A percentile compares a stretch with the other conserved stretches of the same genome.
Evolutionary conservation across 2,797 vertebrate species (phyloP).

Genomic region (Pteropus rufus): DNA sequence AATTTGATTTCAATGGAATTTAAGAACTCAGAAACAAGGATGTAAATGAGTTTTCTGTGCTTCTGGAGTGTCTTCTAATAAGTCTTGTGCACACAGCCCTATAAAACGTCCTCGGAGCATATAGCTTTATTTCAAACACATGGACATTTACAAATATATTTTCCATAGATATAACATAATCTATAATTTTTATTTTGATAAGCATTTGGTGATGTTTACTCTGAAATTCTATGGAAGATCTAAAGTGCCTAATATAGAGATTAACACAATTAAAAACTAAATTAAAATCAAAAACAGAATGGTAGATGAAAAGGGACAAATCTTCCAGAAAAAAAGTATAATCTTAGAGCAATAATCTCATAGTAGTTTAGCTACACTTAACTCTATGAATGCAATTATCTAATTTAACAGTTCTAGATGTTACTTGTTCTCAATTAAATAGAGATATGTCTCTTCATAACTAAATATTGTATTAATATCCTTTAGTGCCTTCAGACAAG

Average conservation of each 20-base stretch:
- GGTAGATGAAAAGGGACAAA: not conserved
- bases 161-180: not conserved
- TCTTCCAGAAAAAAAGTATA: not conserved
- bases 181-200: not conserved
- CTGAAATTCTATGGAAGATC: not conserved
- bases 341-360: not conserved
- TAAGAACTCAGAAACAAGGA: slow-evolving; percentile 51
- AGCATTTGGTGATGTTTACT: not conserved
- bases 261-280: not conserved
- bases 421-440: not conserved
- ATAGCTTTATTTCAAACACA: slow-evolving; percentile 17
- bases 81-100: slow-evolving; percentile 6
- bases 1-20: slow-evolving; percentile 76
- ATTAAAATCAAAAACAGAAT: not conserved
- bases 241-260: not conserved
- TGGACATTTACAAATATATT: not conserved
- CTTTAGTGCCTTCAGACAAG: not conserved
- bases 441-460: not conserved
- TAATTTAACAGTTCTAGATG: not conserved
- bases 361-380: not conserved
- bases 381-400: not conserved
- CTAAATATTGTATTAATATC: not conserved
- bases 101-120: not conserved
- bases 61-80: slow-evolving; percentile 43
- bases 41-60: not conserved